These are phyloP conservation scores for Pseudochromis fuscus DNA, from an alignment of 2,797 vertebrate species.

Conservation along the genomic window DNA sequence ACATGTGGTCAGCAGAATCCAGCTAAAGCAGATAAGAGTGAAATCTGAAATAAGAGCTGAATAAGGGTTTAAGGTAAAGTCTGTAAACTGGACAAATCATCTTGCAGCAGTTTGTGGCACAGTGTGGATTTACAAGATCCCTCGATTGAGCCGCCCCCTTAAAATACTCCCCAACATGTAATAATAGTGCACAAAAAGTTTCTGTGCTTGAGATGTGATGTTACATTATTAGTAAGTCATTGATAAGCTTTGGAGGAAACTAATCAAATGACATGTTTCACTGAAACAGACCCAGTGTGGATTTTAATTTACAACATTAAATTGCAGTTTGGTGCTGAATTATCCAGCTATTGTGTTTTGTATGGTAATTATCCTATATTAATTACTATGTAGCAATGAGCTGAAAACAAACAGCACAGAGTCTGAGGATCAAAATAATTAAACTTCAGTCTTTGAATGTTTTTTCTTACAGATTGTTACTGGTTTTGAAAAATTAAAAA, in stretches of 20 bases:
- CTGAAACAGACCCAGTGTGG: neutral
- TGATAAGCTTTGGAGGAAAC: constrained; percentile 10
- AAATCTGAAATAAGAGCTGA: neutral
- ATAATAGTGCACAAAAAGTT: neutral
- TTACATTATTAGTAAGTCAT: constrained; percentile 15
- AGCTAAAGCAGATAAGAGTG: neutral
- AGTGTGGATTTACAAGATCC: neutral
- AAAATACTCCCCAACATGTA: neutral
- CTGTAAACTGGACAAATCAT: neutral
- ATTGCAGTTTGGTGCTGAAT: constrained; percentile 1
- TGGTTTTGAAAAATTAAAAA: too few species aligned
- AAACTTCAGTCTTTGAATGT: too few species aligned
- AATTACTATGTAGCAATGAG: neutral
- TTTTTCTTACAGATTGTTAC: too few species aligned
- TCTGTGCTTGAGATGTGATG: neutral
- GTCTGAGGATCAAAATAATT: too few species aligned
- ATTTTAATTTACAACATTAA: neutral
- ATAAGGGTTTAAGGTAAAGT: neutral
- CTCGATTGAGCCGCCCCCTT: neutral
- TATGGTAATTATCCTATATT: neutral
- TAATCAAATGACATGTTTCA: constrained; percentile 6
- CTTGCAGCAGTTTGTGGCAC: neutral
- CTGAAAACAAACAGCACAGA: neutral
- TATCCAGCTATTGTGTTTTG: neutral
- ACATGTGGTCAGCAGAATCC: constrained; percentile 24